Evolutionary conservation across 2,113 vertebrate species (phyloP), one percentile per base, ranked within the genome.

Genomic region (Mionectes macconnelli): DNA sequence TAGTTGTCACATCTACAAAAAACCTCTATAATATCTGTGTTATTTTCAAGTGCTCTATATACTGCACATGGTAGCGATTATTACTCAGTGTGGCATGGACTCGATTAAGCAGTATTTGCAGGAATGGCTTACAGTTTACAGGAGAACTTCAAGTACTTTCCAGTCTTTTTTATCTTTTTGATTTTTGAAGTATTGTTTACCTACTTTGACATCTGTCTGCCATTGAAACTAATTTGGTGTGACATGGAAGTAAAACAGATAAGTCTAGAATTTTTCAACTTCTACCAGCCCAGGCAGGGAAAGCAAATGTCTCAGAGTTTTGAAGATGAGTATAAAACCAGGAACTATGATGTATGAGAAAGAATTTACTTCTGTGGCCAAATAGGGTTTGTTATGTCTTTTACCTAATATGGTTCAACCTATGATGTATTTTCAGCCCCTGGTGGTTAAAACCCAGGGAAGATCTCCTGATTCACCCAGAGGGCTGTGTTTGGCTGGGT

Each of bases 61-160:
- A 20, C 21, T 72, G 47, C 52, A 9, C 40, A 17, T 44, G 31
- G 9, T 63, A 60, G 68, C 0, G 0, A 19, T 70, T 74, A 27
- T 67, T 84, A 22, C 16, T 78, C 59, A 31, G n/a, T 19, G 31
- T 75, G 73, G 49, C 18, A 28, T 27, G 35, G 62, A 40, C 55
- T 57, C 0, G 0, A 10, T 94, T 39, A 76, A 60, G 37, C 47
- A 73, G 0, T 73, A 37, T 24, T 74, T 9, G 2, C 33, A 73
- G 45, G 75, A 80, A 55, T 80, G 17, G 17, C 33, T 67, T 90
- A n/a, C 3, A 50, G 6, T 62, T 84, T 28, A 53, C 52, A 28
- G 50, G 7, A 62, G 25, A 69, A 84, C 17, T 56, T 44, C 0
- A 28, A 14, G 11, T 73, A n/a, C 35, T 73, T 77, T 55, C 12